Conservation (phyloP, 2,888 invertebrate genomes). For the Leucophora obtusa region DNA sequence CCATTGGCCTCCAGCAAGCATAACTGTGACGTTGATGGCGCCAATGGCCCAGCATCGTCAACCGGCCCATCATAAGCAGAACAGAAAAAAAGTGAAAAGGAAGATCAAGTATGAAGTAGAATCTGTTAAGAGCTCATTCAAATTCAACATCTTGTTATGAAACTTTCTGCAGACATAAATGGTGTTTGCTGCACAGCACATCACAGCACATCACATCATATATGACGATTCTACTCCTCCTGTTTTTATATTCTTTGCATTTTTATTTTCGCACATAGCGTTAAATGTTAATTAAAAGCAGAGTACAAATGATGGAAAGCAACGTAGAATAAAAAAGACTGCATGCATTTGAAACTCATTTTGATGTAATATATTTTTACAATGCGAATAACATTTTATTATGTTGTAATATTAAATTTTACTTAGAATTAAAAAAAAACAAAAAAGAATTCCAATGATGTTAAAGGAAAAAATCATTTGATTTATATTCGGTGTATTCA, state of each 20-base stretch:
- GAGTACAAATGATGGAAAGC: slow-evolving; percentile 18
- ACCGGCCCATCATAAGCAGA: neutral
- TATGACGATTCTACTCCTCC: neutral
- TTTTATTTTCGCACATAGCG: slow-evolving; percentile 48
- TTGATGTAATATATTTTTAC: neutral
- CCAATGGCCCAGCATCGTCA: slow-evolving; percentile 45
- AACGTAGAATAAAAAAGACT: slow-evolving; percentile 2
- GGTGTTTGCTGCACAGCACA: neutral
- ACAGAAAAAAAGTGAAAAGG: slow-evolving; percentile 1
- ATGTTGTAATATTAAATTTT: neutral
- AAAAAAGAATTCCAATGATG: neutral
- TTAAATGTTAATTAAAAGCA: slow-evolving; percentile 62
- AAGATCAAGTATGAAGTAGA: slow-evolving; percentile 11
- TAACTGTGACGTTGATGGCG: slow-evolving; percentile 59
- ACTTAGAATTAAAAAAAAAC: neutral
- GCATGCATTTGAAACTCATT: slow-evolving; percentile 1
- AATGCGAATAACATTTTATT: neutral
- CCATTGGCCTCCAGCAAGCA: slow-evolving; percentile 61
- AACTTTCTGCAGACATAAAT: neutral
- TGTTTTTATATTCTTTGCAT: slow-evolving; percentile 22
- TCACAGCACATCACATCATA: neutral
- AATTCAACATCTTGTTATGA: slow-evolving; percentile 55
- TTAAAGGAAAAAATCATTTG: neutral
- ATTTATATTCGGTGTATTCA: no score
- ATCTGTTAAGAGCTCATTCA: slow-evolving; percentile 30